These are phyloP conservation scores for Sebastes taczanowskii DNA, from an alignment of 2,797 vertebrate genomes.

Conservation along the genomic window DNA sequence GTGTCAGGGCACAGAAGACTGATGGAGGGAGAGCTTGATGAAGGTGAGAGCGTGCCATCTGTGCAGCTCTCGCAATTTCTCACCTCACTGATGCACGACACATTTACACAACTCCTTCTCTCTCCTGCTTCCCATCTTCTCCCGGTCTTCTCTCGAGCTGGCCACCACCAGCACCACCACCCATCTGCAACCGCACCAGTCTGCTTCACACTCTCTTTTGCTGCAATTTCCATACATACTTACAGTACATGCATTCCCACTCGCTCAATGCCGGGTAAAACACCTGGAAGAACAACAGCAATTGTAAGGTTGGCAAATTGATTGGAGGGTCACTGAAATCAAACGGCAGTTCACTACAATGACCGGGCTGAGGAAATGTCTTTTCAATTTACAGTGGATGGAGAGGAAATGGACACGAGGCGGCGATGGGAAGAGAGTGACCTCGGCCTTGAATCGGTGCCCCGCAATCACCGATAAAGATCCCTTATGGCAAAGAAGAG, in stretches of 20 bases:
- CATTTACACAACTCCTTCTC: constrained; percentile 44
- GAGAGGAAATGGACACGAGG: constrained; percentile 21
- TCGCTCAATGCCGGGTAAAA: background rate
- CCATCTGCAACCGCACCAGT: constrained; percentile 26
- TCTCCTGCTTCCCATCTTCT: constrained; percentile 39
- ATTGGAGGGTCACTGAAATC: constrained; percentile 2
- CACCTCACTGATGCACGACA: constrained; percentile 78
- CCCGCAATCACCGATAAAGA: constrained; percentile 61
- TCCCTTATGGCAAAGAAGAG: constrained; percentile 48
- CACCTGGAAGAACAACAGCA: background rate
- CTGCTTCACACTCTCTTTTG: background rate
- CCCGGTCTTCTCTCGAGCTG: constrained; percentile 31
- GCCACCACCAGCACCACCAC: constrained; percentile 5
- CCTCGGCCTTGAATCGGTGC: constrained; percentile 40
- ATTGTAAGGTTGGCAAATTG: constrained; percentile 15
- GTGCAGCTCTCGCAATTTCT: constrained; percentile 75
- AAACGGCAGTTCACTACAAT: constrained; percentile 6
- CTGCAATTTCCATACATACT: background rate
- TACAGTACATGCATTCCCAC: background rate
- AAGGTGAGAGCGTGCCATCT: constrained; percentile 78
- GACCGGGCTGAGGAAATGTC: constrained; percentile 29
- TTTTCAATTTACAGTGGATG: constrained; percentile 42
- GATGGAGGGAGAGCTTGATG: constrained; percentile 69
- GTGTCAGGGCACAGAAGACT: constrained; percentile 64
- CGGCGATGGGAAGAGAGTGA: constrained; percentile 36